Conservation (phyloP, 2,113 vertebrate species). For the Kryptolebias marmoratus region DNA sequence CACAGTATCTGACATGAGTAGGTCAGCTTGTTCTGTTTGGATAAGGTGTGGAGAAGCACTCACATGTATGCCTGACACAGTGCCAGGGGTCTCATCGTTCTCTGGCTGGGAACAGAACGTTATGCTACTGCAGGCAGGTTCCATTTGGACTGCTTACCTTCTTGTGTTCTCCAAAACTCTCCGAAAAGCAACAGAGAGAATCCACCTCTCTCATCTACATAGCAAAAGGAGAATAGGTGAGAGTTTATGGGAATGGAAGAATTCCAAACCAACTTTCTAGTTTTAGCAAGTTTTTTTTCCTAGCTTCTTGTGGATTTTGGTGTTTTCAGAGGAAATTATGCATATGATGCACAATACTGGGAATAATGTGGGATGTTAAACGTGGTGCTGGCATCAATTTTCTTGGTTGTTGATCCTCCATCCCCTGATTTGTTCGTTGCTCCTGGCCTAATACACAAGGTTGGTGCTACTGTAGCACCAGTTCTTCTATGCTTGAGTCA, state of each 20-base stretch:
- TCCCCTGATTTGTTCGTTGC: no score
- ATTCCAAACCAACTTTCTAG: conserved; percentile 19
- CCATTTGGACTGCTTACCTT: conserved; percentile 60
- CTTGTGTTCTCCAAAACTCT: conserved; percentile 51
- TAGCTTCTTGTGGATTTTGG: not conserved
- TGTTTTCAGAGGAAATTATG: not conserved
- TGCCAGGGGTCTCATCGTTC: conserved; percentile 47
- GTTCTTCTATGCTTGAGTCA: no score
- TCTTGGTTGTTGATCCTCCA: no score
- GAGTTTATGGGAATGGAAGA: not conserved
- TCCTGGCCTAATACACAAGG: no score
- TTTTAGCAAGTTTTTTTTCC: conserved; percentile 9
- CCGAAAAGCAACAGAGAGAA: conserved; percentile 38
- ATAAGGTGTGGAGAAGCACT: conserved; percentile 47
- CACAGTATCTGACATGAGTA: conserved; percentile 38
- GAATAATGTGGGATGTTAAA: no score
- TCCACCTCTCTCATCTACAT: conserved; percentile 25
- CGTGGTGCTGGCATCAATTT: no score
- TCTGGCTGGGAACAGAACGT: conserved; percentile 64
- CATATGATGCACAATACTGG: not conserved
- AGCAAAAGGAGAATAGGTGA: not conserved
- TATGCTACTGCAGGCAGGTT: conserved; percentile 49
- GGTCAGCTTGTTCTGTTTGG: conserved; percentile 64
- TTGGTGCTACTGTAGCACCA: no score
- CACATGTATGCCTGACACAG: conserved; percentile 40